These are phyloP conservation scores for Erinaceus europaeus DNA, from an alignment of 2,113 vertebrate species.

Conservation along the genomic window DNA sequence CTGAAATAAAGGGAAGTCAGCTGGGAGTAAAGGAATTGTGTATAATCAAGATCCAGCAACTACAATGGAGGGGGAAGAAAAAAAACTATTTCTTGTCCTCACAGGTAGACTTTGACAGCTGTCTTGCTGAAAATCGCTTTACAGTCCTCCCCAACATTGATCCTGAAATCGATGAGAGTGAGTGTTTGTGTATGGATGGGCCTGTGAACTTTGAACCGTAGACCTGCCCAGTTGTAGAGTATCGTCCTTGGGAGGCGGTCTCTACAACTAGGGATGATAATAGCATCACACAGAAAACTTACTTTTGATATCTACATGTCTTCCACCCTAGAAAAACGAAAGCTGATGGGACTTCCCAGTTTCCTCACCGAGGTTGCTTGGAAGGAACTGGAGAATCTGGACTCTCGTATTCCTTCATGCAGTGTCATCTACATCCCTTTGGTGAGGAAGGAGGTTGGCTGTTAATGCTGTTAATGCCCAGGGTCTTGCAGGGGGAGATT, in stretches of 20 bases:
- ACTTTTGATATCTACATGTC: background rate
- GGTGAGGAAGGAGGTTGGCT: conserved; percentile 74
- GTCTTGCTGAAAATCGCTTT: conserved; percentile 89
- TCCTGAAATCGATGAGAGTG: conserved; percentile 92
- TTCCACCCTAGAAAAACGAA: conserved; percentile 88
- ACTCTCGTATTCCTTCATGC: conserved; percentile 89
- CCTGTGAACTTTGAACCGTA: background rate
- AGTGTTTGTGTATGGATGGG: conserved; percentile 47
- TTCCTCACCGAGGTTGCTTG: conserved; percentile 94
- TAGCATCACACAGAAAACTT: background rate
- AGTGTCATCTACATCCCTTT: conserved; percentile 95
- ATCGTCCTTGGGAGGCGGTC: background rate
- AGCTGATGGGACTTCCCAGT: conserved; percentile 90
- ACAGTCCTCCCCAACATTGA: conserved; percentile 92
- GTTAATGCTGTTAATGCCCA: background rate
- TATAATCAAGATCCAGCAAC: no score
- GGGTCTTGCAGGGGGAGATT: background rate
- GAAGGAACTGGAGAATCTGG: conserved; percentile 91
- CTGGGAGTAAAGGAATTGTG: no score
- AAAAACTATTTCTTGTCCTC: background rate
- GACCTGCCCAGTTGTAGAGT: background rate
- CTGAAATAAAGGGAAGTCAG: no score
- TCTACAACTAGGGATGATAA: background rate
- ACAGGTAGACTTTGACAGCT: conserved; percentile 92
- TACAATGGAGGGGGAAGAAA: no score